Percentiles rank a stretch among this genome's conserved stretches.
Conservation (phyloP, 1,140 invertebrate genomes). For the Gryllus bimaculatus region DNA sequence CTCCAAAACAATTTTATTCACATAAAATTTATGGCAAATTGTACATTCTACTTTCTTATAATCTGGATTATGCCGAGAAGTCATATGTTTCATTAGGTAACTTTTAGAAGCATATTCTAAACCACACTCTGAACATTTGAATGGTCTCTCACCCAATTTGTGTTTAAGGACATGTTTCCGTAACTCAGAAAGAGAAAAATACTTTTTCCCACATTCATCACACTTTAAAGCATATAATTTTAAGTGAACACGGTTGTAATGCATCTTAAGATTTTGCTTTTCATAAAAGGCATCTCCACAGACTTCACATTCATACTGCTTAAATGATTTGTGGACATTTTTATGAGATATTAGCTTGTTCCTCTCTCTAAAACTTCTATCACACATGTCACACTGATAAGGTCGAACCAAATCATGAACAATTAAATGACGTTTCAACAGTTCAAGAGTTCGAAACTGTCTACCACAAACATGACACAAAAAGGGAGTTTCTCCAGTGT, state of each 20-base stretch:
- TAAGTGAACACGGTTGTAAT: constrained; percentile 41
- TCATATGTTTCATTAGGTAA: constrained; percentile 29
- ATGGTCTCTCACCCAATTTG: constrained; percentile 12
- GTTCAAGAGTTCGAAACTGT: constrained; percentile 27
- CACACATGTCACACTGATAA: constrained; percentile 34
- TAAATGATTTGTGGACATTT: constrained; percentile 39
- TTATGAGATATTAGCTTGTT: constrained; percentile 41
- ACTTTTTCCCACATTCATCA: constrained; percentile 30
- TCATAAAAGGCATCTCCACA: constrained; percentile 40
- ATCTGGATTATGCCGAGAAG: constrained; percentile 35
- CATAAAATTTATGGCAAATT: constrained; percentile 67
- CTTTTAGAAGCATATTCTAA: constrained; percentile 31
- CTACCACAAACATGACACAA: constrained; percentile 8
- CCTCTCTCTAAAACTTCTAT: constrained; percentile 38
- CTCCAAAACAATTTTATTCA: constrained; percentile 53
- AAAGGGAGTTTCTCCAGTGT: neutral
- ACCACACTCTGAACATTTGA: constrained; percentile 38
- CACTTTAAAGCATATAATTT: constrained; percentile 20
- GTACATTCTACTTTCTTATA: constrained; percentile 42
- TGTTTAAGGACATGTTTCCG: constrained; percentile 41
- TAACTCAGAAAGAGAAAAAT: constrained; percentile 28
- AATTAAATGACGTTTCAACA: constrained; percentile 34
- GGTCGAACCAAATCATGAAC: constrained; percentile 44
- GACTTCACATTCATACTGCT: constrained; percentile 33
- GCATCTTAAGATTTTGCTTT: constrained; percentile 46